phyloP scores from a whole-genome alignment of 2,888 invertebrate species.

The Stramonita haemastoma region DNA sequence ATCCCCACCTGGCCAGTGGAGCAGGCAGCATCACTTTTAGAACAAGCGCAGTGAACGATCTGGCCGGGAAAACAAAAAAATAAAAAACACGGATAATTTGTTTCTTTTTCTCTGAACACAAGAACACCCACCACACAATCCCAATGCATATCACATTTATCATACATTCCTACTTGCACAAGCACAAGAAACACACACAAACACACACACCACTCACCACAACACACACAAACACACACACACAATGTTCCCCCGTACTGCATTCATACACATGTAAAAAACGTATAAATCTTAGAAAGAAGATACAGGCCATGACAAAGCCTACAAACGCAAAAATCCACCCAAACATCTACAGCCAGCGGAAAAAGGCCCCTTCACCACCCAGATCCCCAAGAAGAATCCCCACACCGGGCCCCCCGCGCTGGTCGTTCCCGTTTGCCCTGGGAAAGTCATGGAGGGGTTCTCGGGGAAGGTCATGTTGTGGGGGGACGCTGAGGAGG shows the following conservation, averaged over 20 bases:
- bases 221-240: too few species aligned
- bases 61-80: slow-evolving; percentile 80
- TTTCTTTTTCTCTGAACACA: too few species aligned
- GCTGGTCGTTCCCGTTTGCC: slow-evolving; percentile 57
- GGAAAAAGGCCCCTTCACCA: slow-evolving; percentile 55
- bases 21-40: slow-evolving; percentile 91
- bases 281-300: too few species aligned
- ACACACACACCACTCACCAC: too few species aligned
- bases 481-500: slow-evolving; percentile 75
- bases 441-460: slow-evolving; percentile 59
- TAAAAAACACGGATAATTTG: not conserved
- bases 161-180: too few species aligned
- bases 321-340: not conserved
- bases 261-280: not conserved
- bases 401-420: slow-evolving; percentile 76
- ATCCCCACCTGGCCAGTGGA: slow-evolving; percentile 96
- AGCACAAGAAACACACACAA: too few species aligned
- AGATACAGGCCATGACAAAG: not conserved
- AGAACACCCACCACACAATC: too few species aligned
- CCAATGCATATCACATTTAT: too few species aligned
- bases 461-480: slow-evolving; percentile 78
- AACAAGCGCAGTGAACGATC: slow-evolving; percentile 94
- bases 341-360: not conserved
- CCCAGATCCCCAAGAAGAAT: slow-evolving; percentile 80
- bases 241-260: not conserved